Base-by-base conservation (phyloP, 2,113 vertebrate species). In the Brachionichthys hirsutus region DNA sequence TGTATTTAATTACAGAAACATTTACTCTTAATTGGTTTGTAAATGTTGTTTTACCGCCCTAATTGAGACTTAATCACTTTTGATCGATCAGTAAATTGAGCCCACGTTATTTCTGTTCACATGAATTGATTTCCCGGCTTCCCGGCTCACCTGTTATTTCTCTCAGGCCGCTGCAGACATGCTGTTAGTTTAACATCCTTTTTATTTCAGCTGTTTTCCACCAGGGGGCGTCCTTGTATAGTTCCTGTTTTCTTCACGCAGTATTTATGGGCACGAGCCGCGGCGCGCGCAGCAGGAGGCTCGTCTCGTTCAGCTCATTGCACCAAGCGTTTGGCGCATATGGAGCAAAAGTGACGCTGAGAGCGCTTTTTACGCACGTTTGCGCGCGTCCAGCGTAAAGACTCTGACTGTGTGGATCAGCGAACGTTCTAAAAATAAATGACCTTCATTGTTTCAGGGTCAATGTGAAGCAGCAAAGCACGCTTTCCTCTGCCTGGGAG, bases 221-320 rank as follows among this genome's bases (percentile, higher is more conserved):
- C 47, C 12, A 57, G 62, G 65, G 65, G 62, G 61, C 65, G 42
- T 62, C 67, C 15, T 65, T 54, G 36, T 30, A n/a, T n/a, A 17
- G 3, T 15, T 38, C 11, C 36, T 9, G 11, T 49, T 9, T 17
- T 14, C 4, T 11, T 14, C 10, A 24, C 57, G 18, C 46, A 60
- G 58, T 62, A 77, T 80, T 83, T 78, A 83, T 10, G 67, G 53
- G 72, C 84, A 85, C 76, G 80, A 70, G 82, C 34, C 66, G 35
- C 4, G 35, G 69, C 84, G 77, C 82, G 82, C 86, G 78, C 76
- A 12, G 54, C 56, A 42, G 55, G 77, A 80, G 62, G 82, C 73
- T 78, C 72, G 56, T 62, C 77, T 44, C 53, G 67, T 71, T 62
- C 67, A 49, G 24, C 68, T 74, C 62, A 13, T 46, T 76, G 78